Evolutionary conservation across 2,113 vertebrate species (phyloP).

Genomic region (Pandion haliaetus): DNA sequence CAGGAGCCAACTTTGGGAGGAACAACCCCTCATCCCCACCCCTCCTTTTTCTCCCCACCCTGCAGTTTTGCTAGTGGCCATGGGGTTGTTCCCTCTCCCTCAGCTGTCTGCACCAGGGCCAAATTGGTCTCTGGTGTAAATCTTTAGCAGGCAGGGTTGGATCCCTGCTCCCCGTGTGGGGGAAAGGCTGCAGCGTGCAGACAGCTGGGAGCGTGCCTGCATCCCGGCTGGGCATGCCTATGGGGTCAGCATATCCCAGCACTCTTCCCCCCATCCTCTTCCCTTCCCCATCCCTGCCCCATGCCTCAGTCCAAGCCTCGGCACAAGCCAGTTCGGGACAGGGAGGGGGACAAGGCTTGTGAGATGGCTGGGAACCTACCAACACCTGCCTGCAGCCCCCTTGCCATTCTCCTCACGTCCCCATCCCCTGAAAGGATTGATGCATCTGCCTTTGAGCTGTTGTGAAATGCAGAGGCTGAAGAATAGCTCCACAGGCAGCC

Average conservation of each 20-base stretch:
- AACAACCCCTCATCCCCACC: not conserved
- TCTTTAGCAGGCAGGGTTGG: not conserved
- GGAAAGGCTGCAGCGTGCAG: not conserved
- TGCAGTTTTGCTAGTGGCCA: not conserved
- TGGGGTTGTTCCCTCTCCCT: not conserved
- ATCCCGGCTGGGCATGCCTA: not conserved
- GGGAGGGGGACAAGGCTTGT: not conserved
- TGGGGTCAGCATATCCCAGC: not conserved
- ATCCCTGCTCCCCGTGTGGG: not conserved
- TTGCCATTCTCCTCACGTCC: constrained; percentile 68
- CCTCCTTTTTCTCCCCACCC: not conserved
- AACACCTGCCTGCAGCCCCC: constrained; percentile 42
- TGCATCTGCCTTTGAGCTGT: constrained; percentile 72
- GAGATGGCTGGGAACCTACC: constrained; percentile 25
- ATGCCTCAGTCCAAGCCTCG: not conserved
- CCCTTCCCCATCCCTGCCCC: not conserved
- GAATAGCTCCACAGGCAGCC: constrained; percentile 59
- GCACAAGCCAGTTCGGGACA: not conserved
- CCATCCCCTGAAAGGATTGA: constrained; percentile 69
- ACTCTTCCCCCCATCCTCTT: not conserved
- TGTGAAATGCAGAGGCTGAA: constrained; percentile 67
- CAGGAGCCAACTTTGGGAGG: not conserved
- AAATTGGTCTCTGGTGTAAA: not conserved
- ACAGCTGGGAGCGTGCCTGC: not conserved
- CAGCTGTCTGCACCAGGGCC: not conserved